Conservation (phyloP, 2,888 invertebrate species). For the Philopedon plagiatum region DNA sequence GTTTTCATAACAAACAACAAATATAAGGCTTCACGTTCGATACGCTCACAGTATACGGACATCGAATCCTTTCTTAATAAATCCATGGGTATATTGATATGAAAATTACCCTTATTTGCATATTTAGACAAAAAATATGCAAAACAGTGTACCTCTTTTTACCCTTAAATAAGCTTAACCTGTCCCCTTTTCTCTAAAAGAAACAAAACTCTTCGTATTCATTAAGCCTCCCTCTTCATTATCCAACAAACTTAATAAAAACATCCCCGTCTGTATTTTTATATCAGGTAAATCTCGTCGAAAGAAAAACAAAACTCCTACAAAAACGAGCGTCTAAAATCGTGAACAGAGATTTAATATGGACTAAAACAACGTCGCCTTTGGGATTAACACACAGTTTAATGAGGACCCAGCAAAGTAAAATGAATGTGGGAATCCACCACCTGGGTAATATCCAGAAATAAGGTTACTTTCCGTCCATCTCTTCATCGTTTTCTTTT, state of each 20-base stretch:
- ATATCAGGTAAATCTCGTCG: slow-evolving; percentile 25
- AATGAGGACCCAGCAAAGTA: slow-evolving; percentile 42
- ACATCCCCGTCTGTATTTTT: slow-evolving; percentile 6
- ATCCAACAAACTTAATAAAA: slow-evolving; percentile 13
- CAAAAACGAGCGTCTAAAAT: slow-evolving; percentile 37
- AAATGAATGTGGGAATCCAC: slow-evolving; percentile 44
- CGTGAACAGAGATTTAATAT: slow-evolving; percentile 42
- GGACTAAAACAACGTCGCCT: slow-evolving; percentile 42
- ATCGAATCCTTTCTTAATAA: too few relatives aligned
- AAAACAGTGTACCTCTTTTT: too few relatives aligned
- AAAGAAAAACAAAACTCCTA: slow-evolving; percentile 33
- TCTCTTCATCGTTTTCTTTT: slow-evolving; percentile 14
- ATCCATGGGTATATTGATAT: too few relatives aligned
- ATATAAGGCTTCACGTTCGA: too few relatives aligned
- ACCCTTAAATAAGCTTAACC: neutral
- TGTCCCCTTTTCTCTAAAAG: too few relatives aligned
- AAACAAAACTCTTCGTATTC: neutral
- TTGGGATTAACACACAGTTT: slow-evolving; percentile 45
- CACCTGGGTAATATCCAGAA: slow-evolving; percentile 36
- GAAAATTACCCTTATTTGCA: neutral
- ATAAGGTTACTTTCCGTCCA: slow-evolving; percentile 4
- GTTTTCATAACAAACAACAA: too few relatives aligned
- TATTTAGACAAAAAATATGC: neutral
- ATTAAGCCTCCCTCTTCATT: neutral
- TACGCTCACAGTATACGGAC: too few relatives aligned